Evolutionary conservation across 2,113 vertebrate species (phyloP).

Genomic region (Python bivittatus): DNA sequence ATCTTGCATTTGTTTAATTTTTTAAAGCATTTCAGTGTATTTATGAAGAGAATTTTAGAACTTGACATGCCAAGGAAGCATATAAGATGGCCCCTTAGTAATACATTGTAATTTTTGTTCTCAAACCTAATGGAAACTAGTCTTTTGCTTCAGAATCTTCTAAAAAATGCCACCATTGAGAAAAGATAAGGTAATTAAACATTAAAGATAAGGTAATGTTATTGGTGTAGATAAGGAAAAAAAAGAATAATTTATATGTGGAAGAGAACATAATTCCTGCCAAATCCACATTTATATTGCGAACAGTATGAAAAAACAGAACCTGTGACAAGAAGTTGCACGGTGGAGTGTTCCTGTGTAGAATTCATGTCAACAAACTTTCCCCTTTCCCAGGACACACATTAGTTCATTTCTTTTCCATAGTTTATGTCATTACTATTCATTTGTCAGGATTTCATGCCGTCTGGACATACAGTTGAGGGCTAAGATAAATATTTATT

Average conservation of each 20-base stretch:
- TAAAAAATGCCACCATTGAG: not conserved
- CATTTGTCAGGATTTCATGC: not conserved
- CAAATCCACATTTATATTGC: not conserved
- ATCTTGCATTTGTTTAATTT: too few species aligned
- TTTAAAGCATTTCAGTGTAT: too few species aligned
- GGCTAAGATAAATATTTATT: too few species aligned
- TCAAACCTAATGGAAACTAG: not conserved
- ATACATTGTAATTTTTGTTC: not conserved
- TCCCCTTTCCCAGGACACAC: not conserved
- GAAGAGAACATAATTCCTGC: not conserved
- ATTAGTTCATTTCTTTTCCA: not conserved
- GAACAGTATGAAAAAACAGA: not conserved
- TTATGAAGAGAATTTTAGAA: too few species aligned
- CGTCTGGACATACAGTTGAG: not conserved
- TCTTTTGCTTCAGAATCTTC: not conserved
- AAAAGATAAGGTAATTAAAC: not conserved
- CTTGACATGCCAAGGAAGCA: not conserved
- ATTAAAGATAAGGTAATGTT: too few species aligned
- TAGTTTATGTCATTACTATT: not conserved
- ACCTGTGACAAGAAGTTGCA: not conserved
- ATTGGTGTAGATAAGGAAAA: too few species aligned
- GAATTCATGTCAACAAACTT: not conserved
- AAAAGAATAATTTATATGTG: too few species aligned
- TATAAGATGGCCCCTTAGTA: not conserved
- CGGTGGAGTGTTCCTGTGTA: not conserved